phyloP scores from a whole-genome alignment of 2,888 invertebrate genomes.

The Iselma pallidipennis region DNA sequence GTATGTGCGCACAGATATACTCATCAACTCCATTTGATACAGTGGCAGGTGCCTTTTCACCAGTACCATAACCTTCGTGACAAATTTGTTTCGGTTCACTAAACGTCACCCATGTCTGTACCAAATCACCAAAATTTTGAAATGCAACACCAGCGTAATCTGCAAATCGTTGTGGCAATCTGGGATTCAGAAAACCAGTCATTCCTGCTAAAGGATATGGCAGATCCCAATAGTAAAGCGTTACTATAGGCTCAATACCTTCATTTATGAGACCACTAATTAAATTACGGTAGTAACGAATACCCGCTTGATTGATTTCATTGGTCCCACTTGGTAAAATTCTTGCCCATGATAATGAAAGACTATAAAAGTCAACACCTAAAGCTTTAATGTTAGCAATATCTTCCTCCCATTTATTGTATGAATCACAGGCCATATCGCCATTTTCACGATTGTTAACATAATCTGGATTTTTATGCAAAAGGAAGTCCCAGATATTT shows the following conservation, averaged over 20 bases:
- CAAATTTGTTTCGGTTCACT: slow-evolving; percentile 56
- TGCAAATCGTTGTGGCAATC: slow-evolving; percentile 59
- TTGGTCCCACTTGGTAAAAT: slow-evolving; percentile 65
- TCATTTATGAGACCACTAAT: slow-evolving; percentile 67
- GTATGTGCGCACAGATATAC: slow-evolving; percentile 67
- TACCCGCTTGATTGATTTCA: slow-evolving; percentile 67
- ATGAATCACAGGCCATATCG: slow-evolving; percentile 68
- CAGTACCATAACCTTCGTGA: slow-evolving; percentile 34
- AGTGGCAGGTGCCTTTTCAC: slow-evolving; percentile 47
- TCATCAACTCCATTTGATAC: slow-evolving; percentile 51
- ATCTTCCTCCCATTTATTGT: slow-evolving; percentile 63
- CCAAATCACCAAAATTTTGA: slow-evolving; percentile 39
- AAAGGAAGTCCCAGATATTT: slow-evolving; percentile 69
- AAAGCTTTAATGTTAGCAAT: slow-evolving; percentile 45
- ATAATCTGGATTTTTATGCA: slow-evolving; percentile 57
- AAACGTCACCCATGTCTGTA: slow-evolving; percentile 59
- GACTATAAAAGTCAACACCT: slow-evolving; percentile 59
- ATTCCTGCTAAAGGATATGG: slow-evolving; percentile 55
- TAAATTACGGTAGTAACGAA: slow-evolving; percentile 74
- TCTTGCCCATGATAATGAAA: slow-evolving; percentile 41
- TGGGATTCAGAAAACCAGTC: slow-evolving; percentile 64
- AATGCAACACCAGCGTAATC: slow-evolving; percentile 60
- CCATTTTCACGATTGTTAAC: slow-evolving; percentile 61
- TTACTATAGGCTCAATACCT: slow-evolving; percentile 59
- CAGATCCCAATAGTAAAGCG: slow-evolving; percentile 49